These are phyloP conservation scores for Bembecia ichneumoniformis DNA, from an alignment of 2,888 invertebrate species.

Conservation along the genomic window DNA sequence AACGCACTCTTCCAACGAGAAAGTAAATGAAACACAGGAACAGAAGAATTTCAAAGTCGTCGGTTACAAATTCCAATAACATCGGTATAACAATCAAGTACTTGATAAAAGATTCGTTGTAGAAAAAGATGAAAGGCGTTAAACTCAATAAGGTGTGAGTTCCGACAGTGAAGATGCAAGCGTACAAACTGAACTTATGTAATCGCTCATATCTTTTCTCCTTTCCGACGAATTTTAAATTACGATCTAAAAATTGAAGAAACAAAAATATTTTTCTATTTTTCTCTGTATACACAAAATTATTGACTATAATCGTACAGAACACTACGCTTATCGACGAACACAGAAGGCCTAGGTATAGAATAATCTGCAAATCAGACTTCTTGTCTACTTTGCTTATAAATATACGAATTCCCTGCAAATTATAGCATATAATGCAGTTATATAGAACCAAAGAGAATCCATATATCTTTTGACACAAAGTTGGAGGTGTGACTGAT, in stretches of 20 bases:
- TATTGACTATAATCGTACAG: constrained; percentile 1
- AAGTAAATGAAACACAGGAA: neutral
- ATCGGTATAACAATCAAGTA: no score
- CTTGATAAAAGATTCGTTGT: neutral
- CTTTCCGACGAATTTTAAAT: constrained; percentile 1
- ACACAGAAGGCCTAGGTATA: neutral
- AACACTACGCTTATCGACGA: neutral
- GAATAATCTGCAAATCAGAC: neutral
- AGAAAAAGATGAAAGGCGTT: neutral
- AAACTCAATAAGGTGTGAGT: neutral
- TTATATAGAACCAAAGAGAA: neutral
- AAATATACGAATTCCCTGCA: neutral
- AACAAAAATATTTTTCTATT: neutral
- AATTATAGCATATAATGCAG: neutral
- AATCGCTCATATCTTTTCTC: neutral
- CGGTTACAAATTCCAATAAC: no score
- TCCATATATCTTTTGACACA: constrained; percentile 4
- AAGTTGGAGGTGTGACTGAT: neutral
- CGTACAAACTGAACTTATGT: neutral
- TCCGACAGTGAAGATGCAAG: neutral
- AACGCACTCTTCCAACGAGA: constrained; percentile 1
- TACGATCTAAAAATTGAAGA: neutral
- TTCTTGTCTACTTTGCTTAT: neutral
- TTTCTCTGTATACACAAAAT: neutral
- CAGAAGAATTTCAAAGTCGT: constrained; percentile 1